Evolutionary conservation across 2,113 vertebrate genomes (phyloP), one percentile per base, ranked within the genome.

Genomic region (Redunca redunca): DNA sequence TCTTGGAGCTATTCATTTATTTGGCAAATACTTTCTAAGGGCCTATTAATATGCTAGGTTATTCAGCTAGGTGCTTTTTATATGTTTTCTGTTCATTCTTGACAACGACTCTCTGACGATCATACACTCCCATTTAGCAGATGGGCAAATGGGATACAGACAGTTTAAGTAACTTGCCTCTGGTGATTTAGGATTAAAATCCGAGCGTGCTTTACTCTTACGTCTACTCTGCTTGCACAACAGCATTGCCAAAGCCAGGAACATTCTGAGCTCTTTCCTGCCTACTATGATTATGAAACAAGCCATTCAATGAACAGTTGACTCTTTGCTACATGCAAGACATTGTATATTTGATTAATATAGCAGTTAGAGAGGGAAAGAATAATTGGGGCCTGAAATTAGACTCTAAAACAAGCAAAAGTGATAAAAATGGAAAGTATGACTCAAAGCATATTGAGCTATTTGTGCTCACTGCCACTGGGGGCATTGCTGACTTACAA

Each of bases 351-450:
- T 91, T 96, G 94, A 97, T 97, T 97, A 97, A 97, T 81, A 97
- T 23, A 97, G 53, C 84, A 88, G 48, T 88, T 85, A 78, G 71
- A 90, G 28, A 90, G 48, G 23, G 43, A 30, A 80, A 97, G 96
- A 94, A 87, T 97, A 96, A 96, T 83, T 94, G 83, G 96, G 30
- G 14, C 88, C 95, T 97, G 97, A 98, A 97, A 97, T 98, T 97
- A 97, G 94, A 77, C 91, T 90, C 82, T 96, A 92, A 98, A 97
- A 93, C 95, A 96, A 95, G 94, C 46, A 81, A 97, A 97, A 95
- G 30, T 90, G 91, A 95, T 90, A 97, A 98, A 98, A 97, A 97
- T 92, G 89, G 91, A 81, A 96, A 97, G 57, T 89, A 57, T 97
- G 93, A 97, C 95, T 97, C 96, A 97, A 95, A 91, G 46, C 89